Percentiles rank a stretch among this genome's conserved stretches.
These are phyloP conservation scores for Ephestia elutella DNA, from an alignment of 1,140 invertebrate genomes.

Conservation along the genomic window DNA sequence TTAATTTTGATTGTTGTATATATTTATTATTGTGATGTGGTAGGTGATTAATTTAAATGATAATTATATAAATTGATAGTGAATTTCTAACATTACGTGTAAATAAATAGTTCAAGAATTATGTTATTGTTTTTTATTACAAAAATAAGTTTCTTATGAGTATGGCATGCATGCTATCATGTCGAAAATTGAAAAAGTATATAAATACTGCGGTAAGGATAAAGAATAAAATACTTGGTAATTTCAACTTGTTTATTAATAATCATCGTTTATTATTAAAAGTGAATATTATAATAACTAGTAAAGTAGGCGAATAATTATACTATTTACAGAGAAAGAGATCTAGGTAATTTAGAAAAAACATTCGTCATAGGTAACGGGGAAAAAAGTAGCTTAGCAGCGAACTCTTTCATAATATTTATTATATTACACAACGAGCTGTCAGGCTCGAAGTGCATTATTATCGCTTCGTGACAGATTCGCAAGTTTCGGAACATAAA, in stretches of 20 bases:
- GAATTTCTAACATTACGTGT: neutral
- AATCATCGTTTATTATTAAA: slow-evolving; percentile 65
- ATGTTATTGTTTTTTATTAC: neutral
- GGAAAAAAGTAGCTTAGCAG: slow-evolving; percentile 6
- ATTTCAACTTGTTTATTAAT: slow-evolving; percentile 51
- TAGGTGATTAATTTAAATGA: neutral
- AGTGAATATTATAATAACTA: slow-evolving; percentile 62
- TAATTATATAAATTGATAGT: neutral
- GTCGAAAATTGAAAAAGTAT: too few species aligned
- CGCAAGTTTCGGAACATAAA: too few species aligned
- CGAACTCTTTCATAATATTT: too few species aligned
- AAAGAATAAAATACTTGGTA: slow-evolving; percentile 5
- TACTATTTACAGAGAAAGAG: slow-evolving; percentile 52
- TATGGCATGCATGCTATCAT: too few species aligned
- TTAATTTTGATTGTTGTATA: neutral
- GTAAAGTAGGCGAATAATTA: slow-evolving; percentile 57
- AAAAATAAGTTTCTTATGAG: too few species aligned
- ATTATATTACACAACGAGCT: too few species aligned
- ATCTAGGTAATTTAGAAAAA: slow-evolving; percentile 12
- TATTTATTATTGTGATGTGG: slow-evolving; percentile 2
- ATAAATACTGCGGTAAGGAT: too few species aligned
- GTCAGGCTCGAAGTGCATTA: too few species aligned
- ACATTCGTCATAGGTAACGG: slow-evolving; percentile 1
- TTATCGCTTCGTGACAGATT: too few species aligned
- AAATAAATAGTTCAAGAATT: neutral